Evolutionary conservation across 2,113 vertebrate species (phyloP), one percentile per base, ranked within the genome.

Genomic region (Chinchilla lanigera): DNA sequence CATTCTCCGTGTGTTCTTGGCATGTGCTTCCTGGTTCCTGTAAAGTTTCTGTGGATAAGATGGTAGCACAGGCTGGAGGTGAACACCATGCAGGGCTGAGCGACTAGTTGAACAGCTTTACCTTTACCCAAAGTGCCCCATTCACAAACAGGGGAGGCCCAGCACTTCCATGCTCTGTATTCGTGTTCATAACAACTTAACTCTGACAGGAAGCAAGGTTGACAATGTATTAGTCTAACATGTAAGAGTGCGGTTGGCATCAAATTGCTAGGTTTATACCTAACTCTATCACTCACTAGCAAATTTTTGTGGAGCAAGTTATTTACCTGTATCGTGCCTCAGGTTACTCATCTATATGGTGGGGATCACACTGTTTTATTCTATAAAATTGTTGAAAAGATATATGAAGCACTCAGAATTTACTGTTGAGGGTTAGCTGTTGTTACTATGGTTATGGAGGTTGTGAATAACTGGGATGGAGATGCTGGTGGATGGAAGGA

Each of bases 71-170:
- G 84, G 58, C 84, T 67, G 60, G 50, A 47, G 47, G 60, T 38
- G 4, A 30, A 33, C 1, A 4, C 17, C 4, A 56, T 16, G 10
- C 6, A 60, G n/a, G 28, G 47, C 50, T 86, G n/a, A 80, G 60
- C 5, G 0, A 26, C 47, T 28, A 10, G 50, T 20, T 35, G n/a
- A 67, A 80, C 47, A 58, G 26, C n/a, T 28, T 19, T 56, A 56
- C 16, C 10, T 54, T 2, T 0, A 4, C 50, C 20, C 26, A n/a
- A 38, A 5, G 77, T 22, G 5, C 17, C 7, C 17, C 33, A 1
- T 13, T n/a, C 54, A 33, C 85, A 81, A 52, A 60, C 20, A 65
- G 26, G 73, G 33, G 75, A 61, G 41, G 85, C 26, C 19, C 65
- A 20, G 52, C 33, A 16, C 38, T 0, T 60, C 38, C 11, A 0